Evolutionary conservation across 2,113 vertebrate genomes (phyloP).

Genomic region (Phyllopteryx taeniolatus): DNA sequence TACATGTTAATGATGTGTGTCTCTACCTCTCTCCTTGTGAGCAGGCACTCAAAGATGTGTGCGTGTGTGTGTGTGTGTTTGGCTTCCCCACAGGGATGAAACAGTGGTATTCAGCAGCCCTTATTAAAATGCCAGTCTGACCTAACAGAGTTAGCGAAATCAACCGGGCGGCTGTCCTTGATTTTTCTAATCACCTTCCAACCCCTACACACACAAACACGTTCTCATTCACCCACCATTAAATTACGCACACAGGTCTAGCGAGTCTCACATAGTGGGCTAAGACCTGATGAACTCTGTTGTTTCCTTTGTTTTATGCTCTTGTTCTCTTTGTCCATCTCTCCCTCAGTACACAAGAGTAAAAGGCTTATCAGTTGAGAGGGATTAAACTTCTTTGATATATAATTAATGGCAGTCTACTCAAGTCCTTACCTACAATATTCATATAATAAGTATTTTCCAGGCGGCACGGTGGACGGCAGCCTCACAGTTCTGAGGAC

Average conservation of each 20-base stretch:
- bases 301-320: conserved; percentile 32
- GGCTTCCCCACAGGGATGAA: conserved; percentile 65
- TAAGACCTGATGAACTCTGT: conserved; percentile 46
- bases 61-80: conserved; percentile 32
- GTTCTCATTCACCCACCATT: conserved; percentile 31
- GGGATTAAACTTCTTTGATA: conserved; percentile 22
- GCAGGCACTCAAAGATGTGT: conserved; percentile 23
- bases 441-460: conserved; percentile 19
- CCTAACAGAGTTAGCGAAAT: conserved; percentile 64
- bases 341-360: conserved; percentile 26
- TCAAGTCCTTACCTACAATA: conserved; percentile 8
- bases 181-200: conserved; percentile 56
- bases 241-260: conserved; percentile 16
- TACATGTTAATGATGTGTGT: conserved; percentile 31
- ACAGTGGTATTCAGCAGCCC: conserved; percentile 73
- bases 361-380: conserved; percentile 4
- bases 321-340: conserved; percentile 27
- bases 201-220: conserved; percentile 26
- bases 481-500: too few relatives aligned
- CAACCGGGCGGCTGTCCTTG: conserved; percentile 63
- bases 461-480: too few relatives aligned
- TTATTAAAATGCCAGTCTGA: conserved; percentile 77
- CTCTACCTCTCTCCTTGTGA: conserved; percentile 29
- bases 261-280: conserved; percentile 22
- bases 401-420: background rate